Evolutionary conservation across 2,113 vertebrate species (phyloP).

Genomic region (Clarias magur): DNA sequence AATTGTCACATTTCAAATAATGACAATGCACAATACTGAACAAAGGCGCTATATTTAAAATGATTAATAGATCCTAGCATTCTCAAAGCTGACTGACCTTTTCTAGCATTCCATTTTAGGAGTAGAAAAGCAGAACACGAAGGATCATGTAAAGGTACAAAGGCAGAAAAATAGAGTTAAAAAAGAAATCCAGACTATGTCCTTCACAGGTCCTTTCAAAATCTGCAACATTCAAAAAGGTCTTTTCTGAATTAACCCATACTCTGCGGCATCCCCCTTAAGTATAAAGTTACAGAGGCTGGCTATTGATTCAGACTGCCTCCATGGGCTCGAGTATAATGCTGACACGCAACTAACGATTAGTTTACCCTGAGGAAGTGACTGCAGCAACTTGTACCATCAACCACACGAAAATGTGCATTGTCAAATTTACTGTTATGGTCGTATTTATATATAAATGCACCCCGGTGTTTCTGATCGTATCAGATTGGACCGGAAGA

Average conservation of each 20-base stretch:
- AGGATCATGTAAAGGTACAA: background rate
- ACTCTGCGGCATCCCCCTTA: background rate
- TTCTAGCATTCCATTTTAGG: background rate
- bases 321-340: background rate
- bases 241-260: constrained; percentile 8
- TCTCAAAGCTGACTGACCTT: background rate
- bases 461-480: background rate
- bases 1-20: background rate
- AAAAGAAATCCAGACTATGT: background rate
- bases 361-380: background rate
- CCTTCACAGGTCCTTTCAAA: background rate
- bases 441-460: background rate
- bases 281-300: background rate
- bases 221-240: background rate
- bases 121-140: background rate
- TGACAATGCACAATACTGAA: background rate
- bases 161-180: background rate
- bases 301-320: constrained; percentile 25
- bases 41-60: background rate
- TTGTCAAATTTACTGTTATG: background rate
- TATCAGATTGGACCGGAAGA: background rate
- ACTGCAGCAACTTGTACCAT: background rate
- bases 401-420: background rate
- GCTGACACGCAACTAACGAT: constrained; percentile 29
- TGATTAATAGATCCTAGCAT: background rate